These are phyloP conservation scores for Bucco capensis DNA, from an alignment of 2,113 vertebrate species.

Conservation along the genomic window DNA sequence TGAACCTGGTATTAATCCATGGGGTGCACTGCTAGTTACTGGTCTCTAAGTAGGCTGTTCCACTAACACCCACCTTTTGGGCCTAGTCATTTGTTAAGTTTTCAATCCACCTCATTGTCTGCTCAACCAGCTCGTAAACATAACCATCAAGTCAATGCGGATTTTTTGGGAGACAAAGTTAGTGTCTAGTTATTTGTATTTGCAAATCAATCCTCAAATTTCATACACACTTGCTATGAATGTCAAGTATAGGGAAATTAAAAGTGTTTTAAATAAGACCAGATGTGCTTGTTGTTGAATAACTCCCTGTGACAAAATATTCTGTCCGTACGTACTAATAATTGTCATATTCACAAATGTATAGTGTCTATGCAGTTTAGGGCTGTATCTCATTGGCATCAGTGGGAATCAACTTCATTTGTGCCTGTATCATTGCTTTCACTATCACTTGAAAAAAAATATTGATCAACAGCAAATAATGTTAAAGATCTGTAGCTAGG, in stretches of 20 bases:
- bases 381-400: neutral
- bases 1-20: neutral
- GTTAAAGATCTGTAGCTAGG: neutral
- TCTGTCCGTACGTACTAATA: neutral
- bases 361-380: accelerated
- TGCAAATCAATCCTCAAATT: neutral
- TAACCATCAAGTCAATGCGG: neutral
- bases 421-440: neutral
- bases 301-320: neutral
- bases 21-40: neutral
- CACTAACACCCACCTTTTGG: neutral
- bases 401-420: neutral
- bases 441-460: accelerated
- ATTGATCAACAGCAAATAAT: neutral
- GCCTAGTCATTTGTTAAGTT: accelerated
- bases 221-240: neutral
- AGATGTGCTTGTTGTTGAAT: neutral
- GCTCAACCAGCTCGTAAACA: neutral
- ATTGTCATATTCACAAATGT: neutral
- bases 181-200: neutral
- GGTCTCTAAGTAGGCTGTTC: neutral
- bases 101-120: neutral
- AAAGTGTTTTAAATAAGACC: neutral
- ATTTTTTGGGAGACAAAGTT: neutral
- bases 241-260: neutral